Evolutionary conservation across 2,888 invertebrate genomes (phyloP).

Genomic region (Sipha maydis): DNA sequence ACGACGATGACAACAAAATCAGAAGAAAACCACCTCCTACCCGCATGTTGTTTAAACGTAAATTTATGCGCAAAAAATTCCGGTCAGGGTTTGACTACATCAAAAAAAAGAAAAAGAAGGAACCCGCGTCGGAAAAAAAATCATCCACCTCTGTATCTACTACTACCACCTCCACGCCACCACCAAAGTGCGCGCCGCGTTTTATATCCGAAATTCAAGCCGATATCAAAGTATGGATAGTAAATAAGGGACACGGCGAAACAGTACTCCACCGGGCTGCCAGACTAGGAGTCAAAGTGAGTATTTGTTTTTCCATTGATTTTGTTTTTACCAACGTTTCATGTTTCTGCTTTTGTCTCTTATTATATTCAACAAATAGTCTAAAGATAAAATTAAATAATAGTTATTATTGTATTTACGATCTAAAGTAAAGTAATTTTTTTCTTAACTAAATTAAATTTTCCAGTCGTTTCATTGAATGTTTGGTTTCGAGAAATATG

Average conservation of each 20-base stretch:
- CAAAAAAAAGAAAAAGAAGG: conserved; percentile 81
- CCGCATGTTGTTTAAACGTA: conserved; percentile 42
- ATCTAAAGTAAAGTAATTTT: no score
- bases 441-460: neutral
- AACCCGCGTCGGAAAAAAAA: conserved; percentile 66
- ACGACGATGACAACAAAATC: neutral
- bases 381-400: no score
- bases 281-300: conserved; percentile 85
- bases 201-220: conserved; percentile 72
- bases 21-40: conserved; percentile 10
- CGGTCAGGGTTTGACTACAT: conserved; percentile 87
- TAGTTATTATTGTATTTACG: no score
- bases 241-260: conserved; percentile 94
- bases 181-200: conserved; percentile 17
- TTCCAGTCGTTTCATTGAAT: neutral
- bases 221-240: conserved; percentile 89
- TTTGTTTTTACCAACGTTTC: neutral
- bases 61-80: conserved; percentile 59
- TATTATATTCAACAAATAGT: neutral
- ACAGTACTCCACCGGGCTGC: conserved; percentile 92
- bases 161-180: neutral
- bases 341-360: neutral
- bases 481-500: neutral
- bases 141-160: conserved; percentile 46
- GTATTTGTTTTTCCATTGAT: conserved; percentile 66